A percentile compares a stretch with the other conserved stretches of the same genome.
These are phyloP conservation scores for Eptesicus fuscus DNA, from an alignment of 2,113 vertebrate genomes.

Conservation along the genomic window DNA sequence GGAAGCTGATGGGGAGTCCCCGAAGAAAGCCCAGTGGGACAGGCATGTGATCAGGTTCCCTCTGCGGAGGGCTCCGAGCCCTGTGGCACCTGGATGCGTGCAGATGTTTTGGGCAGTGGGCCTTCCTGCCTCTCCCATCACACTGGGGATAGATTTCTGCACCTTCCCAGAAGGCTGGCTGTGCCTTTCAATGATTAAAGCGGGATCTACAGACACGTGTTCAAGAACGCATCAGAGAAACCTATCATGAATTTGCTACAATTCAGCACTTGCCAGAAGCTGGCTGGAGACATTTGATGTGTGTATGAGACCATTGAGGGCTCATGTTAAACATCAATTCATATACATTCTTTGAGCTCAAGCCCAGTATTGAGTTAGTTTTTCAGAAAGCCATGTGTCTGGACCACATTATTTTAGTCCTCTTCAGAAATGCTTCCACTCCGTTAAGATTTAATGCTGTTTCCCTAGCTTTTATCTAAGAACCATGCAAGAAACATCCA, in stretches of 20 bases:
- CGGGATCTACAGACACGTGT: conserved; percentile 10
- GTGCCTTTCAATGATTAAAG: conserved; percentile 57
- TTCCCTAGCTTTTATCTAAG: conserved; percentile 71
- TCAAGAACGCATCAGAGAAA: conserved; percentile 55
- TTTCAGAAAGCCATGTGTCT: conserved; percentile 62
- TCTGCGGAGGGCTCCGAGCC: neutral
- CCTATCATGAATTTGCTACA: conserved; percentile 47
- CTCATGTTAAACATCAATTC: conserved; percentile 66
- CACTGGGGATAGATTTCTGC: neutral
- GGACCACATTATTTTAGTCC: conserved; percentile 59
- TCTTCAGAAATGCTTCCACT: conserved; percentile 55
- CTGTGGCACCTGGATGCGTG: neutral
- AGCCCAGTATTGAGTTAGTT: conserved; percentile 32
- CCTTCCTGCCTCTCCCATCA: neutral
- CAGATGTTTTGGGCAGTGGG: neutral
- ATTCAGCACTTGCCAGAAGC: conserved; percentile 61
- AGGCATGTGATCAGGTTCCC: neutral
- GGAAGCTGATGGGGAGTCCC: neutral
- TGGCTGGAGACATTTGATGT: conserved; percentile 61
- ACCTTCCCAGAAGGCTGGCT: conserved; percentile 20
- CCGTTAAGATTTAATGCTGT: conserved; percentile 67
- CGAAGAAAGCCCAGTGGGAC: neutral
- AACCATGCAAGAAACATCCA: conserved; percentile 32
- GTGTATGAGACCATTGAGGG: conserved; percentile 47
- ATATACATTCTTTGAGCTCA: conserved; percentile 59